Base-by-base conservation (phyloP, 2,888 invertebrate genomes). In the Habroteleia sp. region DNA sequence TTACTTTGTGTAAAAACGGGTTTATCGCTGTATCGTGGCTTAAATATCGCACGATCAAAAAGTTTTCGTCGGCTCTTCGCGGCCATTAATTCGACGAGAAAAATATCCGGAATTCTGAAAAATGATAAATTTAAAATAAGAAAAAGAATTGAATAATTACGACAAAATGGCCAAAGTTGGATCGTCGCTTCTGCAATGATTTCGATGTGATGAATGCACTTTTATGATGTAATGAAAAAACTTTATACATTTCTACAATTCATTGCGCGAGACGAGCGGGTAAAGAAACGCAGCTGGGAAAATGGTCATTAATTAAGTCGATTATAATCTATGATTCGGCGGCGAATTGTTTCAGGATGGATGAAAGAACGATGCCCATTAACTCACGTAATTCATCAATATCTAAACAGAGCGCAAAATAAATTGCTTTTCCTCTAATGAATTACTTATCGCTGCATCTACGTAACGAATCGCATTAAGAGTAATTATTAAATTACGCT, bases 151-250 rank as follows among this genome's bases (percentile, higher is more conserved):
- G 7, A 8, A 54, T 54, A 54, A 54, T 54, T 54, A 16, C 27
- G 54, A 54, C 37, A 39, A 39, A 54, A 54, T 27, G 54, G 39
- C 16, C 29, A 31, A 56, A 56, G 41, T 56, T 41, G 41, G 20
- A 13, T 13, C 13, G 25, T 14, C 29, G 27, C n/a, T n/a, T n/a
- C n/a, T n/a, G n/a, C 17, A 33, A 56, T 33, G 56, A 56, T 56
- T 20, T n/a, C 31, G 11, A 7, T 7, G 37, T 56, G 56, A 56
- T 56, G 56, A 33, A 56, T 56, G 56, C 33, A 42, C 33, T 56
- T 58, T 44, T 44, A 58, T 58, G 35, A 60, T 16, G 35, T 44
- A 60, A 35, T 60, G 58, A 60, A 44, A 58, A 60, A 60, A 60
- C 44, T 58, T 46, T 35, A 60, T 44, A 60, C 44, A 44, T 44